A percentile compares a stretch with the other conserved stretches of the same genome.
Evolutionary conservation across 2,888 invertebrate species (phyloP).

Genomic region (Mechanitis messenoides): DNA sequence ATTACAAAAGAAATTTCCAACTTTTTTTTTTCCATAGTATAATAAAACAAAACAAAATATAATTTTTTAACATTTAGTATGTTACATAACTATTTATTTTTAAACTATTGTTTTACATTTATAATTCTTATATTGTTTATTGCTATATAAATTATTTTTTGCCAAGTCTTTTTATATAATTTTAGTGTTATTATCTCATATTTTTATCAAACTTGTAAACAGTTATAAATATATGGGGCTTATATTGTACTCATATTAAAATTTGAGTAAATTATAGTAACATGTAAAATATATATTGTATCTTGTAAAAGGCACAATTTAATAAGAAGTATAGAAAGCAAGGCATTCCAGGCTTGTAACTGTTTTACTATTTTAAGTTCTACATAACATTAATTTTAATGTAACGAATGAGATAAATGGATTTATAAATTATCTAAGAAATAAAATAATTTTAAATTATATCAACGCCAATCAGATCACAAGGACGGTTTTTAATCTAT

Average conservation of each 20-base stretch:
- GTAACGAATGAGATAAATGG: neutral
- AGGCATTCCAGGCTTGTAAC: constrained; percentile 1
- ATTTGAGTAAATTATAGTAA: neutral
- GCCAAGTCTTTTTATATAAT: no score
- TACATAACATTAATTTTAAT: neutral
- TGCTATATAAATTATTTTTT: no score
- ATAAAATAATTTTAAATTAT: neutral
- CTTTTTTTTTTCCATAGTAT: no score
- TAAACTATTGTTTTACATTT: neutral
- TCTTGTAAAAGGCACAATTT: neutral
- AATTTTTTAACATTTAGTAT: neutral
- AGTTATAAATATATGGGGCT: neutral
- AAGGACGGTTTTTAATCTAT: constrained; percentile 23
- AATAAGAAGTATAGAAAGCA: neutral
- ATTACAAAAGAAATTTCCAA: no score
- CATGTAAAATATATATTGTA: neutral
- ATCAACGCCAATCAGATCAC: constrained; percentile 24
- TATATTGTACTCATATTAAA: neutral
- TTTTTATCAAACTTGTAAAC: no score
- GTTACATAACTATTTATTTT: neutral
- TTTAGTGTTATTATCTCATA: no score
- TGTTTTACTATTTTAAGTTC: neutral
- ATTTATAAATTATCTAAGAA: neutral
- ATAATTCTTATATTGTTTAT: no score
- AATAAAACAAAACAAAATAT: no score